Percentiles rank a stretch among this genome's conserved stretches.
Evolutionary conservation across 2,113 vertebrate species (phyloP).

Genomic region (Peromyscus maniculatus): DNA sequence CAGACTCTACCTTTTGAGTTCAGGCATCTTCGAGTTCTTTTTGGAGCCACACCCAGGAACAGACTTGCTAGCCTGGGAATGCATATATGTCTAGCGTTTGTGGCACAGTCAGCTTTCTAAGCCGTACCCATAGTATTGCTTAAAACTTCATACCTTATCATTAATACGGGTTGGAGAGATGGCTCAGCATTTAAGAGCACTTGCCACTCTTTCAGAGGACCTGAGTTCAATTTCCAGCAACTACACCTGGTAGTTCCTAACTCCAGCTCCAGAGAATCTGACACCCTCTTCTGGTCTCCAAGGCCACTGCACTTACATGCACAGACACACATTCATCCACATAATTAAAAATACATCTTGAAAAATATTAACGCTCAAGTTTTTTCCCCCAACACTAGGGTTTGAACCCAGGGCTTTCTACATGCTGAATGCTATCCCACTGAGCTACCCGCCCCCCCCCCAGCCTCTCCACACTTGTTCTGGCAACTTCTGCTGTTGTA

Average conservation of each 20-base stretch:
- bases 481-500: not conserved
- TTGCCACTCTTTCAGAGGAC: not conserved
- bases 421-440: not conserved
- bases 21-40: not conserved
- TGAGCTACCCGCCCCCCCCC: not conserved
- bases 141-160: not conserved
- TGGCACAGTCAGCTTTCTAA: not conserved
- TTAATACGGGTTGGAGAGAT: not conserved
- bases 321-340: not conserved
- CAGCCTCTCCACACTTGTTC: not conserved
- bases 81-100: not conserved
- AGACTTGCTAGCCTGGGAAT: not conserved
- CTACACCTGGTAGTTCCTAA: not conserved
- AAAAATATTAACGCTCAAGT: not conserved
- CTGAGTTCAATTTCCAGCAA: not conserved
- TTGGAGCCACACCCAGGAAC: not conserved
- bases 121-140: not conserved
- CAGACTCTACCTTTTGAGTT: not conserved
- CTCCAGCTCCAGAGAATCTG: not conserved
- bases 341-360: not conserved
- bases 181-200: not conserved
- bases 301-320: not conserved
- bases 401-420: not conserved
- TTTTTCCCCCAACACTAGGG: not conserved
- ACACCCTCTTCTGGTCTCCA: not conserved